Percentiles rank a stretch among this genome's conserved stretches.
Evolutionary conservation across 2,797 vertebrate species (phyloP).

Genomic region (Epinephelus malabaricus): DNA sequence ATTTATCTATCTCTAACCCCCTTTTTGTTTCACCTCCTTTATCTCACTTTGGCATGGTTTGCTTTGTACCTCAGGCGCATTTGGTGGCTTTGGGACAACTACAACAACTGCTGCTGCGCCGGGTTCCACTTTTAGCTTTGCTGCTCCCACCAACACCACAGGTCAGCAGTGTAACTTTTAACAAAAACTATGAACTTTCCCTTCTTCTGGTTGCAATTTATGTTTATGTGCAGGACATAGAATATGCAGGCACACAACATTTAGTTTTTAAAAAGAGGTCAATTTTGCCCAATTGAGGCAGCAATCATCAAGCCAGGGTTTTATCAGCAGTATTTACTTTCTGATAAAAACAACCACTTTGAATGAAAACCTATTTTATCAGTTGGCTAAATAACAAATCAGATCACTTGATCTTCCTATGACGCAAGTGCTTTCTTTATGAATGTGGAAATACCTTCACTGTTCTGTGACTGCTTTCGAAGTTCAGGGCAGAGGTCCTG

Average conservation of each 20-base stretch:
- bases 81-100: conserved; percentile 94
- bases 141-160: conserved; percentile 90
- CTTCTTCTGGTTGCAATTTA: not conserved
- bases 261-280: not conserved
- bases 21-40: not conserved
- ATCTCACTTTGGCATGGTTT: conserved; percentile 27
- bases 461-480: no score
- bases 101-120: conserved; percentile 86
- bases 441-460: no score
- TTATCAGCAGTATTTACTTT: not conserved
- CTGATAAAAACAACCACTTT: not conserved
- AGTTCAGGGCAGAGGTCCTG: no score
- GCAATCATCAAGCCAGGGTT: not conserved
- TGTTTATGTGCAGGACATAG: not conserved
- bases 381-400: not conserved
- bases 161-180: conserved; percentile 71
- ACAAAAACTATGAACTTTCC: not conserved
- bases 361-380: not conserved
- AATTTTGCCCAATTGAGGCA: not conserved
- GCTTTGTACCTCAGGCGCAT: conserved; percentile 86
- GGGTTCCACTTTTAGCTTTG: conserved; percentile 92
- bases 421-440: not conserved
- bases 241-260: not conserved
- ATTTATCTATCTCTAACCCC: conserved; percentile 1
- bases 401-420: not conserved